Base-by-base conservation (phyloP, 2,113 vertebrate genomes). In the Plecotus auritus region DNA sequence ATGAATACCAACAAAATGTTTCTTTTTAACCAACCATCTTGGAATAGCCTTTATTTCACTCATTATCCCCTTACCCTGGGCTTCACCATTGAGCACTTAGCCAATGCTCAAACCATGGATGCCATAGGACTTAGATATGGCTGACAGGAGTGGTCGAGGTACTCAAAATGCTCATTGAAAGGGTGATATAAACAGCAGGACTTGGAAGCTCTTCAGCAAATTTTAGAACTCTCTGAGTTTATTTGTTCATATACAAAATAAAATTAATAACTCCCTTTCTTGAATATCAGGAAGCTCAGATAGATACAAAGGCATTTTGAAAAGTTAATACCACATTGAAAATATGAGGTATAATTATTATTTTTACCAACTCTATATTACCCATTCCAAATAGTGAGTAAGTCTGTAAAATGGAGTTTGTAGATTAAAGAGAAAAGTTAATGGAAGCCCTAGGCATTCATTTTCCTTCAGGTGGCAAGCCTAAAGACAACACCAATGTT, bases 241-340 rank as follows among this genome's bases (percentile, higher is more conserved):
- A 42, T 73, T 56, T 69, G 42, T 45, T 93, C 64, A 37, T 54
- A 73, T 32, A 73, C 30, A 67, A 95, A 95, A 90, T 67, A 82
- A 85, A 49, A n/a, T 91, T 91, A 88, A 88, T 84, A 92, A 91
- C 61, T 51, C 8, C n/a, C 61, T 74, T 78, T 70, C 28, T 30
- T 93, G 35, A 8, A 1, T 78, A 11, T 47, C 30, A 74, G 30
- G 32, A 93, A 90, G 10, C 61, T 95, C 85, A 95, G 74, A 54
- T 16, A 90, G 54, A 94, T 35, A 35, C 9, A n/a, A 91, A 95
- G 83, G 2, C 69, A 85, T 74, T 96, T 96, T 94, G 54, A 95
- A 84, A 95, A 66, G 61, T 89, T 74, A 96, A 70, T 40, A 42
- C 26, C 2, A 14, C 40, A 7, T 32, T 61, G 22, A 86, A 94